Base-by-base conservation (phyloP, 2,113 vertebrate species). In the Chaenocephalus aceratus region DNA sequence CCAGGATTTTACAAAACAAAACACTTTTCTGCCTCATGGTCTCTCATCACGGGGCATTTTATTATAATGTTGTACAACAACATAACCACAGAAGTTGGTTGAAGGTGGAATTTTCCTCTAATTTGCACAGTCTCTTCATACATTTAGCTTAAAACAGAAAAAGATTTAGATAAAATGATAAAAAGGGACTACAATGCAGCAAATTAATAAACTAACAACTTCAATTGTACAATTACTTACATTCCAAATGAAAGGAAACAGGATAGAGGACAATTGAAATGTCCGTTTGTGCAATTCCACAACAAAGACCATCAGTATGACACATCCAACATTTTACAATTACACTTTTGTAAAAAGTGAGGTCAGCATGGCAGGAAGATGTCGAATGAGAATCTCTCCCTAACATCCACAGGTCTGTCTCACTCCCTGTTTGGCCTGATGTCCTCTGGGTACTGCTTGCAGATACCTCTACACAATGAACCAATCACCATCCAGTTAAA, bases 251-350 rank as follows among this genome's bases (percentile, higher is more conserved):
- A 46, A 41, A 36, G 36, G 65, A 18, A 63, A 60, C 7, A 51
- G 10, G 53, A 79, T 26, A 56, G 48, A 71, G 52, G 48, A 61
- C 60, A 53, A 75, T 80, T 34, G 48, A 56, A 68, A 49, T 80
- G 26, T 11, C 62, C 34, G 45, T 49, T 66, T 62, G 46, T 41
- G 51, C 46, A 66, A 57, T 68, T 72, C 41, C 46, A 67, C 65
- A 59, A 72, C 41, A 59, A 72, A 74, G 36, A 71, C 7, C 61
- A 77, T 79, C 75, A 51, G 46, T 57, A 34, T 75, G 79, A 86
- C 79, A 91, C 76, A 73, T 78, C 21, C 62, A 67, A 65, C 54
- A 82, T 90, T 80, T 86, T 75, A 73, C 75, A 86, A 85, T 88
- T 74, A 80, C 77, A 85, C 52, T 74, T 75, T 60, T 82, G 80